phyloP scores from a whole-genome alignment of 1,140 invertebrate genomes.

The Coptotermes formosanus region DNA sequence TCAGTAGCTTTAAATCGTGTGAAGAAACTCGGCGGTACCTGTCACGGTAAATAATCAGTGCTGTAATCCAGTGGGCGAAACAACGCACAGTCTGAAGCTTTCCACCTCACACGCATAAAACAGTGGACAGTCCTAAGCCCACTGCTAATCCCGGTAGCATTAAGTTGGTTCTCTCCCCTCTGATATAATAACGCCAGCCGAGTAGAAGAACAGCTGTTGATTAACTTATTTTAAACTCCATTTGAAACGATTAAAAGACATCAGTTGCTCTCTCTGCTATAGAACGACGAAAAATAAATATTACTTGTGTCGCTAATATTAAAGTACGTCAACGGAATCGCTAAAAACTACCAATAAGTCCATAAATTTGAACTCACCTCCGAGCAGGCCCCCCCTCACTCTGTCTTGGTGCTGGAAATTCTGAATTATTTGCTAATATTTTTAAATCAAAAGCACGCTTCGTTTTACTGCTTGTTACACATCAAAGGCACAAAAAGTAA shows the following conservation, averaged over 20 bases:
- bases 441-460: neutral
- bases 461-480: neutral
- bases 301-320: neutral
- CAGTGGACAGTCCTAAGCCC: constrained; percentile 2
- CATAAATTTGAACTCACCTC: constrained; percentile 5
- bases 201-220: constrained; percentile 1
- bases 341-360: neutral
- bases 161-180: neutral
- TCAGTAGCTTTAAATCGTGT: neutral
- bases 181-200: neutral
- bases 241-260: neutral
- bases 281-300: neutral
- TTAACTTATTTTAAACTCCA: constrained; percentile 15
- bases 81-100: neutral
- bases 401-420: neutral
- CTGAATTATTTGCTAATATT: neutral
- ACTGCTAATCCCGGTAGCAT: neutral
- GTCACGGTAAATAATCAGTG: neutral
- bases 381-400: neutral
- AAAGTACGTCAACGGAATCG: neutral
- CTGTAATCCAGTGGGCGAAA: neutral
- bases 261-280: neutral
- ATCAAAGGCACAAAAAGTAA: neutral
- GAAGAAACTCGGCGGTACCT: neutral
- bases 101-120: neutral